Conservation (phyloP, 2,113 vertebrate species). For the Mus spicilegus region DNA sequence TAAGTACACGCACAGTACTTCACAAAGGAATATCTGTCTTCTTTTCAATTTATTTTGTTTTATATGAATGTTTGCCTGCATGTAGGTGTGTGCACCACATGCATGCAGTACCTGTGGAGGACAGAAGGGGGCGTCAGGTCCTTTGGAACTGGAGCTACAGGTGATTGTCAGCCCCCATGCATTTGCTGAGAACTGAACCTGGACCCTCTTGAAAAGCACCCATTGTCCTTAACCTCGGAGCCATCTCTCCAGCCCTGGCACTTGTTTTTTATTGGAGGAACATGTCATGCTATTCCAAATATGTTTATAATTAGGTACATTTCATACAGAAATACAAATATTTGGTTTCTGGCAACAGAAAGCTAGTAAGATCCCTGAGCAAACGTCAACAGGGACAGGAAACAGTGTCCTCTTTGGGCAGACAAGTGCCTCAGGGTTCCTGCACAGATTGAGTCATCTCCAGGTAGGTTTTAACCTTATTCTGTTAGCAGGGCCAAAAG, state of each 20-base stretch:
- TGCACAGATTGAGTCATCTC: not conserved
- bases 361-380: not conserved
- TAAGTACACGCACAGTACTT: not conserved
- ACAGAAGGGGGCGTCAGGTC: not conserved
- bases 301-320: not conserved
- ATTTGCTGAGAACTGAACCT: not conserved
- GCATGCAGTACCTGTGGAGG: not conserved
- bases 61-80: not conserved
- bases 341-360: not conserved
- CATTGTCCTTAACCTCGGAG: not conserved
- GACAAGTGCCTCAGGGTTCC: not conserved
- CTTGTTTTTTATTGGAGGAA: not conserved
- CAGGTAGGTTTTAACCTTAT: not conserved
- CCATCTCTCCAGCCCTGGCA: not conserved
- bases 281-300: not conserved
- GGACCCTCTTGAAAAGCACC: not conserved
- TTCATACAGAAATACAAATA: slow-evolving; percentile 16
- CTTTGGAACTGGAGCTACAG: not conserved
- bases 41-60: not conserved
- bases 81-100: not conserved
- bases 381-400: not conserved
- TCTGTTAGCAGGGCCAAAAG: not conserved
- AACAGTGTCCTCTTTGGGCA: not conserved
- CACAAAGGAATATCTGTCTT: not conserved
- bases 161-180: not conserved